These are phyloP conservation scores for Liodrosophila aerea DNA, from an alignment of 2,888 invertebrate genomes.

Conservation along the genomic window DNA sequence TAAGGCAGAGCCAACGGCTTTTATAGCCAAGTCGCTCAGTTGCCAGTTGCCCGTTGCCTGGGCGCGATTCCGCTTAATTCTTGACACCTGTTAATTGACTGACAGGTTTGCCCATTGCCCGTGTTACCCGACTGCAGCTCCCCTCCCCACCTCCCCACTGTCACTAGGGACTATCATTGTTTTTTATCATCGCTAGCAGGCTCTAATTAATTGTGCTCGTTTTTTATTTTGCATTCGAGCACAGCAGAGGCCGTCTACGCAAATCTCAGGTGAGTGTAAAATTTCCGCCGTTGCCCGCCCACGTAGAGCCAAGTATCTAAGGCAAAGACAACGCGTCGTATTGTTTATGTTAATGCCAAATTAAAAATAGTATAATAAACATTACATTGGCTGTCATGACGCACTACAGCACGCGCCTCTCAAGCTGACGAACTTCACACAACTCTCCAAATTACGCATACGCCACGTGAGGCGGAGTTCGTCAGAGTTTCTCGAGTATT, in stretches of 20 bases:
- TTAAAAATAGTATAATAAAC: constrained; percentile 61
- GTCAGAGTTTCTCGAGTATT: too few relatives aligned
- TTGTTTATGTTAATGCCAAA: constrained; percentile 35
- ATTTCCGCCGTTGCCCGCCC: constrained; percentile 5
- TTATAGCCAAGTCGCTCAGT: too few relatives aligned
- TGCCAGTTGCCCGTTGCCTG: constrained; percentile 11
- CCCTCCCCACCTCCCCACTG: background rate
- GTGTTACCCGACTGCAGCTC: background rate
- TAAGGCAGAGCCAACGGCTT: constrained; percentile 61
- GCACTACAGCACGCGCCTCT: constrained; percentile 61
- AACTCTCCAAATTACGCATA: constrained; percentile 62
- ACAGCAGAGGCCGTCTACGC: constrained; percentile 52
- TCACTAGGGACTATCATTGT: constrained; percentile 45
- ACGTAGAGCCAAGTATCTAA: background rate
- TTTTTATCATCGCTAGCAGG: constrained; percentile 52
- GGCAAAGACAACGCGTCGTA: background rate
- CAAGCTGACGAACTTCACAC: constrained; percentile 1
- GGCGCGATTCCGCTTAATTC: constrained; percentile 71
- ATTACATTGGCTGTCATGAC: constrained; percentile 51
- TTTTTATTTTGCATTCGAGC: constrained; percentile 41
- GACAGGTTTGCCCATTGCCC: constrained; percentile 56
- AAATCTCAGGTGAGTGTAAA: constrained; percentile 64
- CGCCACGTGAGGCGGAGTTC: constrained; percentile 42
- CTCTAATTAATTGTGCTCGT: constrained; percentile 81
- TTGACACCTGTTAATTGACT: constrained; percentile 70